Base-by-base conservation (phyloP, 2,797 vertebrate species). In the Pampus argenteus region DNA sequence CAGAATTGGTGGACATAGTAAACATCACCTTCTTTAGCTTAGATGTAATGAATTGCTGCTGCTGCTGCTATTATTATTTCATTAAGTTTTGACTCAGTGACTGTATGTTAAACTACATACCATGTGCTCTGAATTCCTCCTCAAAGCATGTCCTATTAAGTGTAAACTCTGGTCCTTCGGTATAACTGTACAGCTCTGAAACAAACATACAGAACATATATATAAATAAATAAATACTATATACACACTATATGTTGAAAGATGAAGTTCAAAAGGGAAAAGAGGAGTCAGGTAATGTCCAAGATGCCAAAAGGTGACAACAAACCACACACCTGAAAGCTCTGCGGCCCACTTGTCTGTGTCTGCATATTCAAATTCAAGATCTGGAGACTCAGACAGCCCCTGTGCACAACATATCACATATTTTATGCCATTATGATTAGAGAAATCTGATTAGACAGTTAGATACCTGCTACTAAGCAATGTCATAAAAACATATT, bases 171-270 rank as follows among this genome's bases (percentile, higher is more conserved):
- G 98, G 98, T 45, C 97, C 97, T 85, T 99, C 98, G 0, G 98
- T 99, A 75, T 99, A 99, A 88, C 98, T 99, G 91, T 99, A 99
- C 9, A 99, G 93, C 89, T 99, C 98, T 99, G 86, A 23, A 74
- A 76, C 84, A 65, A 2, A 60, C n/a, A 71, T 4, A 28, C 5
- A 69, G 0, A 71, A 58, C n/a, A 63, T 5, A 44, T 36, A 36
- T 36, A 44, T 18, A 44, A 44, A n/a, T 18, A 44, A 44, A n/a
- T 11, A 50, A 18, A n/a, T 45, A n/a, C 48, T 42, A 6, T 20
- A 5, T 60, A 59, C 23, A 60, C 2, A 52, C 5, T 17, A 15
- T 2, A 61, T 9, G 34, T 36, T 72, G 49, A 17, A 76, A 42
- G 29, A 23, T 40, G 1, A 48, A 36, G n/a, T 47, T 9, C 3